Evolutionary conservation across 1,140 invertebrate genomes (phyloP), one percentile per base, ranked within the genome.

Genomic region (Pogonognathellus flavescens): DNA sequence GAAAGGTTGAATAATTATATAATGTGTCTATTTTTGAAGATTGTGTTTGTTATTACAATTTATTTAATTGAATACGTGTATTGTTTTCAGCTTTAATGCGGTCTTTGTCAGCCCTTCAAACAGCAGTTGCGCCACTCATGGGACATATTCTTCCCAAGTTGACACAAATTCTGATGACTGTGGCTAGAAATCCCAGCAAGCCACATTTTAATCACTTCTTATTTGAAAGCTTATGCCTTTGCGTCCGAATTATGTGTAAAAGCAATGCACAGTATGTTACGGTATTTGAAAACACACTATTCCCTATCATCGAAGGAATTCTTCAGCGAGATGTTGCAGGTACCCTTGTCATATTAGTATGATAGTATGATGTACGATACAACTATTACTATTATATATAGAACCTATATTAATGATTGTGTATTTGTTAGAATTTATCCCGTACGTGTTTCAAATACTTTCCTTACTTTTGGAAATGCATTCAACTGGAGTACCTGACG

Each of bases 121-220:
- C 96, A 55, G 91, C 92, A 22, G 93, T 96, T n/a, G 92, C 98
- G 88, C 95, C 96, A 25, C 95, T 94, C 89, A 92, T 99, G 88
- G 93, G 92, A 31, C 92, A 94, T 14, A 92, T 97, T 16, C 91
- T 99, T 60, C 95, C 95, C 2, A 95, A 96, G 90, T 92, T 99
- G 5, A 97, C 96, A 0, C 92, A 94, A 86, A 97, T 97, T 91
- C 91, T 99, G 4, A 91, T 93, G 8, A 90, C 93, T 9, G 97
- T 98, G n/a, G 93, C 97, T 59, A 97, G 96, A 92, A 99, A 99
- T 92, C 98, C 98, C 0, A 97, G 95, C 89, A 96, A 97, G 89
- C 98, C 98, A 0, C 96, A 98, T 90, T 99, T 99, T 91, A 99
- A 99, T 92, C 98, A 99, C 90, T 99, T 96, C 91, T 92, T 99